Base-by-base conservation (phyloP, 2,888 invertebrate genomes). In the Megalurothrips usitatus region DNA sequence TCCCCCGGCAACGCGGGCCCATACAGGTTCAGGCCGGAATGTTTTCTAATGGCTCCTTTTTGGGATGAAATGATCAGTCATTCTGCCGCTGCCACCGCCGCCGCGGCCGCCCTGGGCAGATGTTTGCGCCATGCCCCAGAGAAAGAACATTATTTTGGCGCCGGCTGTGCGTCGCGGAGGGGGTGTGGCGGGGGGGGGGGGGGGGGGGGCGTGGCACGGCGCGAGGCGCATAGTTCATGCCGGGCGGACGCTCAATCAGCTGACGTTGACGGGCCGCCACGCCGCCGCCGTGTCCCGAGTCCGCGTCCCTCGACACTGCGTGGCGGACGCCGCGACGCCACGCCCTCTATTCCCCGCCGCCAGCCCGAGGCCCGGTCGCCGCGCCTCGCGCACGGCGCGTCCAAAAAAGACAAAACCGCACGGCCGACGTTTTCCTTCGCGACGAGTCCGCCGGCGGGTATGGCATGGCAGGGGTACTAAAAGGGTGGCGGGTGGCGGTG, bases 41-140 rank as follows among this genome's bases (percentile, higher is more conserved):
- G 68, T 75, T 75, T 75, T 75, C 68, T 75, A 75, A 75, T 75
- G 68, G 23, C 68, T 75, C 68, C 68, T 75, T 75, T 75, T 75
- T 26, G 68, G 68, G 68, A 75, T 12, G 68, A 75, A 75, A 75
- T 75, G 68, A 75, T 75, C 68, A 75, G 68, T 75, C 68, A 75
- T 75, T 26, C 26, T 26, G 68, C 10, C 14, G 58, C 58, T 58
- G 58, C 58, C 14, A 17, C 58, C 58, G 58, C 58, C 19, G 26
- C 68, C 68, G 10, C 23, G 26, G 68, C 68, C 23, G 68, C 68
- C 68, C 12, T 12, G 26, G 26, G 68, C 68, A 75, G 68, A 75
- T 75, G 68, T 75, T 75, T 23, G 23, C 68, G 68, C 68, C 68
- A 26, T 58, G 58, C 58, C 58, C 58, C 58, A 75, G 68, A 75